Percentiles rank a stretch among this genome's conserved stretches.
Conservation (phyloP, 2,888 invertebrate species). For the Dicranocentrus wangi region DNA sequence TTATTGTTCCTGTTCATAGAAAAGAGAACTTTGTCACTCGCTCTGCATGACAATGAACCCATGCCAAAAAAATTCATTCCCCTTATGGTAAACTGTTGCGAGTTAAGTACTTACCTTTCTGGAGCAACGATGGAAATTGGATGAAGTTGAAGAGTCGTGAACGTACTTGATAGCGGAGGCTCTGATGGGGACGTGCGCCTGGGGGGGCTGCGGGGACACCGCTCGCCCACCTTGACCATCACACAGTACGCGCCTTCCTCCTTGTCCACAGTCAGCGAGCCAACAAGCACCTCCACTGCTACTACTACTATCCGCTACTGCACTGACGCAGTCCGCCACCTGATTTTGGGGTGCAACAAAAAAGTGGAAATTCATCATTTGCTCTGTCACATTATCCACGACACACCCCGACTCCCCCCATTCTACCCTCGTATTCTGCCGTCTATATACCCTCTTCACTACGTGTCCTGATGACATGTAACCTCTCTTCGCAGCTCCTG, state of each 20-base stretch:
- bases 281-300: constrained; percentile 70
- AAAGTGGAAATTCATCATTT: neutral
- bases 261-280: constrained; percentile 71
- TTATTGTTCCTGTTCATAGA: neutral
- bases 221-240: constrained; percentile 71
- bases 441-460: no score
- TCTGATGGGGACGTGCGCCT: constrained; percentile 72
- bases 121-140: constrained; percentile 71
- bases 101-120: constrained; percentile 72
- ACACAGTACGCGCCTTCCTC: constrained; percentile 71
- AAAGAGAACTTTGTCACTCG: neutral
- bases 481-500: no score
- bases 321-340: constrained; percentile 72
- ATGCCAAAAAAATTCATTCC: no score
- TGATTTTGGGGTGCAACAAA: constrained; percentile 35
- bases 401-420: no score
- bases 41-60: no score
- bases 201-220: constrained; percentile 72
- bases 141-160: constrained; percentile 68
- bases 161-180: constrained; percentile 71
- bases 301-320: constrained; percentile 72
- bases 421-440: no score
- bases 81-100: no score
- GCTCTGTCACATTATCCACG: neutral
- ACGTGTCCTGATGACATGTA: no score